Evolutionary conservation across 2,888 invertebrate species (phyloP).

Genomic region (Augochlorella aurata): DNA sequence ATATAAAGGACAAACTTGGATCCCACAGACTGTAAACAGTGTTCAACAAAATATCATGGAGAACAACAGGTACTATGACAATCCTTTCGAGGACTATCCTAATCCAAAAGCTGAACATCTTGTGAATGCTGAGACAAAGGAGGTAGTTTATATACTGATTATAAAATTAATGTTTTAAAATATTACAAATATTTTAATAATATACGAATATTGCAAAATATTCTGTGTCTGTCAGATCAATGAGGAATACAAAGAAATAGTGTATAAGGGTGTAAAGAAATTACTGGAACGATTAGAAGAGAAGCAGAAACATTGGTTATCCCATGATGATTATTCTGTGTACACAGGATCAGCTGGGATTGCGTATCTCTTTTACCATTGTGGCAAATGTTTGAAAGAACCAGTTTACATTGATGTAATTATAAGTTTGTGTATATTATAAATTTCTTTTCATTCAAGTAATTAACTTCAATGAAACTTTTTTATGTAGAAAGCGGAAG

Average conservation of each 20-base stretch:
- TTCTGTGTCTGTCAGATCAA: conserved; percentile 81
- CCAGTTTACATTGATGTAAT: conserved; percentile 72
- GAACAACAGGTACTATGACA: conserved; percentile 79
- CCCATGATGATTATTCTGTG: conserved; percentile 84
- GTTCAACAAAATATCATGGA: conserved; percentile 46
- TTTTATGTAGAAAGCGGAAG: conserved; percentile 80
- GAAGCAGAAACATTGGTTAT: conserved; percentile 81
- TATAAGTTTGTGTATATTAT: not conserved
- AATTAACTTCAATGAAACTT: not conserved
- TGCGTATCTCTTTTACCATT: conserved; percentile 86
- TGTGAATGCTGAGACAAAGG: conserved; percentile 71
- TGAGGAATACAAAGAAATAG: conserved; percentile 81
- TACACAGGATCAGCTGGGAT: conserved; percentile 91
- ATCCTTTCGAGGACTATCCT: conserved; percentile 83
- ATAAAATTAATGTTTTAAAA: not conserved
- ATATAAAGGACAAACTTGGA: not conserved
- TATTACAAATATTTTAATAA: conserved; percentile 10
- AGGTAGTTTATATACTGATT: conserved; percentile 34
- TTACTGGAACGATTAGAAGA: conserved; percentile 81
- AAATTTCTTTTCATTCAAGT: not conserved
- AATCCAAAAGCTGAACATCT: conserved; percentile 72
- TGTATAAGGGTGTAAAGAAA: conserved; percentile 81
- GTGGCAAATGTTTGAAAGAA: conserved; percentile 76
- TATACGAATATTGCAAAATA: too few species aligned
- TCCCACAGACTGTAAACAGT: conserved; percentile 8